Percentiles rank a stretch among this genome's conserved stretches.
phyloP scores from a whole-genome alignment of 2,113 vertebrate genomes.

The Periophthalmus modestus region DNA sequence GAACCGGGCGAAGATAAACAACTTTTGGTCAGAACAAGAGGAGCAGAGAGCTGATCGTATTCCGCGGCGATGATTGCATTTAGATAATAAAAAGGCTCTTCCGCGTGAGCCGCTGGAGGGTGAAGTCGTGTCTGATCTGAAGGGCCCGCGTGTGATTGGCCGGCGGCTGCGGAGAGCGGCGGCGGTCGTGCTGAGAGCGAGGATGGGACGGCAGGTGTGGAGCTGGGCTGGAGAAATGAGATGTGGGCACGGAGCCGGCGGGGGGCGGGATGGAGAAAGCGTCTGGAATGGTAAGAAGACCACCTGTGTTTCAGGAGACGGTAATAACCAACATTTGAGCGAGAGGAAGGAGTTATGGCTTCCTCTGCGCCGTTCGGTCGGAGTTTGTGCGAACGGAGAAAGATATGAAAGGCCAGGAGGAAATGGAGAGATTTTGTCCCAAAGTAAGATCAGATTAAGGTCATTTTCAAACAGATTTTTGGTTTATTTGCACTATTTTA shows the following conservation, averaged over 20 bases:
- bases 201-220: constrained; percentile 51
- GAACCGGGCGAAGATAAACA: not conserved
- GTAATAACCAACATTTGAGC: not conserved
- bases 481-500: too few relatives aligned
- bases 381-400: not conserved
- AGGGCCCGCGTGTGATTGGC: constrained; percentile 59
- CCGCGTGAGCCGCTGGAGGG: constrained; percentile 23
- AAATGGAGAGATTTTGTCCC: too few relatives aligned
- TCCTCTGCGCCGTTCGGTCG: not conserved
- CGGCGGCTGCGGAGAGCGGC: constrained; percentile 44
- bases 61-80: constrained; percentile 53
- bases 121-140: constrained; percentile 34
- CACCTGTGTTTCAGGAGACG: constrained; percentile 4
- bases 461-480: too few relatives aligned
- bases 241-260: constrained; percentile 15
- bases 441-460: too few relatives aligned
- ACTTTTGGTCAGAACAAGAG: constrained; percentile 2
- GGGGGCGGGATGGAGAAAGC: constrained; percentile 44
- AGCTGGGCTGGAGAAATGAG: constrained; percentile 12
- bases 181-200: constrained; percentile 45
- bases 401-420: not conserved
- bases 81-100: constrained; percentile 46
- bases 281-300: constrained; percentile 9
- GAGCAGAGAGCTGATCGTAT: constrained; percentile 34
- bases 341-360: not conserved